Evolutionary conservation across 2,888 invertebrate genomes (phyloP).

Genomic region (Melitaea athalia): DNA sequence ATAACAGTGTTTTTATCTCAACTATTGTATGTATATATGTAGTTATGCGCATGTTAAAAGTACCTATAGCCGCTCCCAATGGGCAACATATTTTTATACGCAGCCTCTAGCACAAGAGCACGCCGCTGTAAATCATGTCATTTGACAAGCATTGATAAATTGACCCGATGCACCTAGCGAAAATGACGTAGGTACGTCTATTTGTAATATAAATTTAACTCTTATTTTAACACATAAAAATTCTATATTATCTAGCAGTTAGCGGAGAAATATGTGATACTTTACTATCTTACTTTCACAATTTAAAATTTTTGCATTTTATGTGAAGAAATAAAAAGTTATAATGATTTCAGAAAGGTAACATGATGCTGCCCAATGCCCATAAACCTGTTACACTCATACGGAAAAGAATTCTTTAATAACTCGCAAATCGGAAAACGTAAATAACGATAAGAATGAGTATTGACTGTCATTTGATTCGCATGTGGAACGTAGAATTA

Average conservation of each 20-base stretch:
- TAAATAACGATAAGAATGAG: slow-evolving; percentile 18
- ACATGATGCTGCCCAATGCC: slow-evolving; percentile 33
- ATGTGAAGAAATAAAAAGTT: slow-evolving; percentile 33
- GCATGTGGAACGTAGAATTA: not conserved
- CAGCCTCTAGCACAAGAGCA: slow-evolving; percentile 44
- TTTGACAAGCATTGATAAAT: slow-evolving; percentile 60
- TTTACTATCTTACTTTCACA: slow-evolving; percentile 29
- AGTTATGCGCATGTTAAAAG: slow-evolving; percentile 16
- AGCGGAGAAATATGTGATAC: slow-evolving; percentile 22
- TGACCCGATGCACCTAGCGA: slow-evolving; percentile 50
- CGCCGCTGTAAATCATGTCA: slow-evolving; percentile 54
- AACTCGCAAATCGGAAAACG: slow-evolving; percentile 27
- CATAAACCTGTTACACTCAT: slow-evolving; percentile 34
- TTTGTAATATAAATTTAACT: slow-evolving; percentile 28
- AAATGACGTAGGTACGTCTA: slow-evolving; percentile 32
- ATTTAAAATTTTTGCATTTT: slow-evolving; percentile 19
- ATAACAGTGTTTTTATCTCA: not conserved
- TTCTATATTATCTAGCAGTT: slow-evolving; percentile 19
- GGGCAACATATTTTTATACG: slow-evolving; percentile 38
- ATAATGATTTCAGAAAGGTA: slow-evolving; percentile 22
- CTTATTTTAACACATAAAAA: slow-evolving; percentile 17
- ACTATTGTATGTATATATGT: not conserved
- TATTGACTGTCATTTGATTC: slow-evolving; percentile 12
- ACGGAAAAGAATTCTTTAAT: slow-evolving; percentile 28
- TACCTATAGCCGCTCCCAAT: slow-evolving; percentile 39